phyloP scores from a whole-genome alignment of 2,888 invertebrate genomes.

The Macaria notata region DNA sequence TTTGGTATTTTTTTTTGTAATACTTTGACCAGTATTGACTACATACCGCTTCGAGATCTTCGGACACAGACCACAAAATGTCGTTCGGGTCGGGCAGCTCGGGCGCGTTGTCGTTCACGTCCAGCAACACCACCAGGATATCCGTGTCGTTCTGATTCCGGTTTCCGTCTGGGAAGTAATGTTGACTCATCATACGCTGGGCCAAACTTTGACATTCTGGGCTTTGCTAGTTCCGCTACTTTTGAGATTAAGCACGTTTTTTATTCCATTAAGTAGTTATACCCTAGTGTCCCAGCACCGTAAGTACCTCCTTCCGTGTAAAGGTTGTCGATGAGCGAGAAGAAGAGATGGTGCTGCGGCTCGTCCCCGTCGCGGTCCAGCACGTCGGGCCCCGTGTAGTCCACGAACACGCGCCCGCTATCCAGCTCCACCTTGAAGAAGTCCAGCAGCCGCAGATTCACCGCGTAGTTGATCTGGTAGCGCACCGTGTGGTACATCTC shows the following conservation, averaged over 20 bases:
- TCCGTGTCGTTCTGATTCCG: conserved; percentile 57
- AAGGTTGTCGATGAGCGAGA: conserved; percentile 80
- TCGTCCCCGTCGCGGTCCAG: conserved; percentile 78
- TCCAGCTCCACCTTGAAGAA: conserved; percentile 78
- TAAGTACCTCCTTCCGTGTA: conserved; percentile 61
- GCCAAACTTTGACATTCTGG: too few species aligned
- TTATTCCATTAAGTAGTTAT: too few species aligned
- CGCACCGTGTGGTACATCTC: conserved; percentile 77
- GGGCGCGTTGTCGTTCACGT: conserved; percentile 85
- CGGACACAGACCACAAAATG: conserved; percentile 58
- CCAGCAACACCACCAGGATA: conserved; percentile 75
- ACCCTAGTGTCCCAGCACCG: too few species aligned
- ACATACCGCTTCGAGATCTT: conserved; percentile 51
- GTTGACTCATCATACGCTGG: too few species aligned
- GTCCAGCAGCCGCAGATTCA: conserved; percentile 62
- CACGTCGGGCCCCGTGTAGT: conserved; percentile 63
- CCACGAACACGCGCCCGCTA: conserved; percentile 70
- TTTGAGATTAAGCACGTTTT: too few species aligned
- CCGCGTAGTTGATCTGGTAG: conserved; percentile 76
- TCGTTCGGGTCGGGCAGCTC: conserved; percentile 58
- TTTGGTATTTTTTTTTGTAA: too few species aligned
- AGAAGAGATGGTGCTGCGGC: conserved; percentile 68
- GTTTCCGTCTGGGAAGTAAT: conserved; percentile 58
- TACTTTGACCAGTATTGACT: too few species aligned
- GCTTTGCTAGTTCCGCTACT: too few species aligned